Evolutionary conservation across 2,888 invertebrate genomes (phyloP), one percentile per base, ranked within the genome.

Genomic region (Kryphioiulus occultus): DNA sequence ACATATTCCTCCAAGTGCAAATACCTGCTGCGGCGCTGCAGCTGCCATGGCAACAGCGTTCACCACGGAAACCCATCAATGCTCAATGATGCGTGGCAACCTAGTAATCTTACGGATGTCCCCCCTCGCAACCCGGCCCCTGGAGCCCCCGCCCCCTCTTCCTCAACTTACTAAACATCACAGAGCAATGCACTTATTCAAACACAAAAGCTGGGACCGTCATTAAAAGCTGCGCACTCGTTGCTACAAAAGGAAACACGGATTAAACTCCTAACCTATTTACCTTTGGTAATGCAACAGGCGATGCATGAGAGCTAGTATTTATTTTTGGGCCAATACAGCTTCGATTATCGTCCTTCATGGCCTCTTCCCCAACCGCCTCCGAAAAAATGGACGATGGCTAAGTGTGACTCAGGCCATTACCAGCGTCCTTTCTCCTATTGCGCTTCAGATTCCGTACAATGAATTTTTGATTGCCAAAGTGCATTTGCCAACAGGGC

Each of bases 51-150:
- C 78, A 68, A 86, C 86, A 86, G 59, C 78, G 86, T 19, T 86
- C 86, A 86, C 86, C 86, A 86, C 86, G 86, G 86, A 86, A 86
- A 86, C 86, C 86, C 86, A 86, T 86, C 86, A 86, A 86, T 86
- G 86, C 86, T 86, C 86, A 68, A 86, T 86, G 86, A 86, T 86
- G 86, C 86, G 47, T 68, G 42, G 86, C 86, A 68, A 86, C 86
- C 86, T 30, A 86, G 59, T 86, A 86, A 86, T 86, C 86, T 86
- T 59, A 53, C 26, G 35, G 86, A 68, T 59, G 86, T 47, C 84
- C n/a, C 35, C 84, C 84, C 17, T 5, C 15, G 22, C 30, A 17
- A n/a, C 3, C 83, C 7, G 39, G 19, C 26, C 84, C 84, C 84
- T 84, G 4, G 22, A 84, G 84, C 84, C n/a, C 84, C n/a, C 84